Base-by-base conservation (phyloP, 1,140 invertebrate species). In the Solenopsis fugax region DNA sequence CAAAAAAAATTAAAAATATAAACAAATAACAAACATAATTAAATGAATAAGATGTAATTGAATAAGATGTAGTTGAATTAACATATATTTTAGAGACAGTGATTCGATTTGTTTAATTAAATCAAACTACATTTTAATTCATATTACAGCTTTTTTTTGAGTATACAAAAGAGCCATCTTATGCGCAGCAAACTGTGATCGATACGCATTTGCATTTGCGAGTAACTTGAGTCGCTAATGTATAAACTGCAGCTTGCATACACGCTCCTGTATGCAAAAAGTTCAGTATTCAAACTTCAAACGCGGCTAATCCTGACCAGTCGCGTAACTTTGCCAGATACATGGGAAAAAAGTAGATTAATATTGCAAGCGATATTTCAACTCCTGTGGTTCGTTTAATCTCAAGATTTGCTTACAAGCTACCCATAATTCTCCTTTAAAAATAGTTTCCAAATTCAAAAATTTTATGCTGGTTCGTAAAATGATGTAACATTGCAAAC, bases 291-390 rank as follows among this genome's bases (percentile, higher is more conserved):
- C 29, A 45, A 82, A 82, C 67, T 58, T 82, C 10, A 48, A 82
- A 72, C 24, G 13, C 16, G 37, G 34, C 24, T 58, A 72, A 73
- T 69, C 52, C 48, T 50, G 34, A 34, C 54, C 37, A 58, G 72
- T 89, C 52, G 16, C 29, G 9, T n/a, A n/a, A 73, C 13, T 89
- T 77, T 16, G 9, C 13, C 56, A 56, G 29, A 56, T 52, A 50
- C 13, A 13, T 37, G 48, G 34, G 73, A 13, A 86, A 86, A 80
- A 86, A 41, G 48, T 12, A 50, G 64, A 89, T 89, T 89, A 73
- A 88, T 67, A 78, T 88, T 80, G 48, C 75, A 86, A 89, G 21
- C 67, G 4, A 21, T n/a, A 21, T n/a, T 48, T 73, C 41, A 18
- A 37, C 18, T 78, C 24, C 34, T 76, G 34, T 37, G 24, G 50